Conservation (phyloP, 2,113 vertebrate species). For the Nettapus auritus region DNA sequence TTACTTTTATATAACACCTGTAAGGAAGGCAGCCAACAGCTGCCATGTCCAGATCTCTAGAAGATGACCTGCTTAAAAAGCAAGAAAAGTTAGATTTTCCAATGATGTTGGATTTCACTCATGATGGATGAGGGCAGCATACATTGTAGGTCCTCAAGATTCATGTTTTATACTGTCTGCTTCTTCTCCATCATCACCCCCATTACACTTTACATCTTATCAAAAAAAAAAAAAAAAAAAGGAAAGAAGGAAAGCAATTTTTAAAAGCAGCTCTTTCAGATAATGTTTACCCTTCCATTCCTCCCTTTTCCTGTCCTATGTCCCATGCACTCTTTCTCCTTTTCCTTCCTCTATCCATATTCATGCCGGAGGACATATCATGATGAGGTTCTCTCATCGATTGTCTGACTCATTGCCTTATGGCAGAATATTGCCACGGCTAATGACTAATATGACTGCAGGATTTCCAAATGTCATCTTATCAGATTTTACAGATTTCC, state of each 20-base stretch:
- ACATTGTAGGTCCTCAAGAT: neutral
- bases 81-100: neutral
- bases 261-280: neutral
- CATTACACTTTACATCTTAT: neutral
- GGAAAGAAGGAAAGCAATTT: too few relatives aligned
- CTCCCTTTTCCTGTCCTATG: neutral
- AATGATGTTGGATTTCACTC: neutral
- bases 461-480: constrained; percentile 63
- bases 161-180: neutral
- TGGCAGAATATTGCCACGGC: constrained; percentile 63
- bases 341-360: constrained; percentile 3
- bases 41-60: neutral
- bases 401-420: constrained; percentile 64
- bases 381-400: constrained; percentile 63
- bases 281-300: neutral
- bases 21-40: neutral
- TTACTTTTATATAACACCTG: neutral
- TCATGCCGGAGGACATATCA: constrained; percentile 2
- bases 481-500: constrained; percentile 11
- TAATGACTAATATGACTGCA: constrained; percentile 63
- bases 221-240: neutral
- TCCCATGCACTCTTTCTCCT: neutral
- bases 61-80: neutral
- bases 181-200: neutral
- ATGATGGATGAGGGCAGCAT: neutral